phyloP scores from a whole-genome alignment of 2,113 vertebrate genomes.

The Melanostigma gelatinosum region DNA sequence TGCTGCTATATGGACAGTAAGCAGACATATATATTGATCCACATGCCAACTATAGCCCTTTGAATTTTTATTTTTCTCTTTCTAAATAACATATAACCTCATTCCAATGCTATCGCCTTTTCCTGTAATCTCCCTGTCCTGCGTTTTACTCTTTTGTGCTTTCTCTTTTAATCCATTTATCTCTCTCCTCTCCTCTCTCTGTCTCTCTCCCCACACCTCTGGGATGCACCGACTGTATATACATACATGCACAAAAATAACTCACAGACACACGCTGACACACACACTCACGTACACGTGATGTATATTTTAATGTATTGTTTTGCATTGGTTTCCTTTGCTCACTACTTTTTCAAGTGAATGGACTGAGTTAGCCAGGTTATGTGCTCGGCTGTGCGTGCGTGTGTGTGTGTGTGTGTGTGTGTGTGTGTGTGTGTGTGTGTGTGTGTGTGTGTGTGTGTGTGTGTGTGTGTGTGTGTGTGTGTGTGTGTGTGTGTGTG shows the following conservation, averaged over 20 bases:
- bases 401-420: constrained; percentile 36
- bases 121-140: constrained; percentile 27
- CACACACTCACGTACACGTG: not conserved
- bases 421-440: too few species aligned
- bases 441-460: too few species aligned
- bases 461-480: constrained; percentile 34
- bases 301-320: constrained; percentile 15
- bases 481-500: constrained; percentile 16
- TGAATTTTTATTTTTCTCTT: constrained; percentile 56
- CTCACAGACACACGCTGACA: not conserved
- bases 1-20: constrained; percentile 58
- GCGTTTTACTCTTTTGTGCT: constrained; percentile 10
- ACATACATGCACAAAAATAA: not conserved
- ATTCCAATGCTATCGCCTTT: constrained; percentile 35
- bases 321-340: constrained; percentile 27
- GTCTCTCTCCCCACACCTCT: not conserved
- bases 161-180: constrained; percentile 30
- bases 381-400: constrained; percentile 27
- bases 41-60: constrained; percentile 49
- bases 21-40: constrained; percentile 65
- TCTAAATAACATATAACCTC: constrained; percentile 41
- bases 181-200: not conserved
- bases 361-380: constrained; percentile 48
- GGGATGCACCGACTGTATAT: not conserved
- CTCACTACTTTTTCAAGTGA: constrained; percentile 43